Evolutionary conservation across 2,888 invertebrate species (phyloP).

Genomic region (Drosophila percnosoma): DNA sequence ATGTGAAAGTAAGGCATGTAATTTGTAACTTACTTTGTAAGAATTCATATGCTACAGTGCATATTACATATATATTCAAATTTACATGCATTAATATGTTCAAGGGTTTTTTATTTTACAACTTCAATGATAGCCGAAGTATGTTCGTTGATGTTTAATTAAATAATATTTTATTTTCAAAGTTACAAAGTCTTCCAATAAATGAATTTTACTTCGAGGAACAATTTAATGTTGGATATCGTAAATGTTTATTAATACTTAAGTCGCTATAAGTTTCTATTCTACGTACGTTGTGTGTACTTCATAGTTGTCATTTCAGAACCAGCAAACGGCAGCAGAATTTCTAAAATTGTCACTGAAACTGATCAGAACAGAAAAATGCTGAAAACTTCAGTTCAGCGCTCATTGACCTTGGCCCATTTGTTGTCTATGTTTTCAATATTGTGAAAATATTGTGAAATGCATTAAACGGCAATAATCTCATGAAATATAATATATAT

Average conservation of each 20-base stretch:
- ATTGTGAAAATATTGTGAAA: constrained; percentile 9
- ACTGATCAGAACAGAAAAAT: constrained; percentile 30
- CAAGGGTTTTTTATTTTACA: neutral
- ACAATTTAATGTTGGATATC: neutral
- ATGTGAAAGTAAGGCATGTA: neutral
- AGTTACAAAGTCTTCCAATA: neutral
- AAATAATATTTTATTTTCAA: neutral
- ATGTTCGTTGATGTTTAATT: neutral
- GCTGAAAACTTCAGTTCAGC: constrained; percentile 38
- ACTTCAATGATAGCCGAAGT: neutral
- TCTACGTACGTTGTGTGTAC: neutral
- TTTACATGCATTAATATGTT: neutral
- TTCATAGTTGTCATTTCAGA: neutral
- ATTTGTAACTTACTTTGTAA: neutral
- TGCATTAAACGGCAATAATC: neutral
- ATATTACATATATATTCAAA: neutral
- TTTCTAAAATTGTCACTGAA: constrained; percentile 22
- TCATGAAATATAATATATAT: neutral
- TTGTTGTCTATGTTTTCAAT: constrained; percentile 38
- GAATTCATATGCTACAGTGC: too few species aligned
- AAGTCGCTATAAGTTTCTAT: neutral
- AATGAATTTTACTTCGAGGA: neutral
- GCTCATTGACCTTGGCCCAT: constrained; percentile 45
- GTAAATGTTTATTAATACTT: neutral
- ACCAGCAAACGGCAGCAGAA: constrained; percentile 38